Conservation (phyloP, 2,113 vertebrate species). For the Stictonetta naevosa region DNA sequence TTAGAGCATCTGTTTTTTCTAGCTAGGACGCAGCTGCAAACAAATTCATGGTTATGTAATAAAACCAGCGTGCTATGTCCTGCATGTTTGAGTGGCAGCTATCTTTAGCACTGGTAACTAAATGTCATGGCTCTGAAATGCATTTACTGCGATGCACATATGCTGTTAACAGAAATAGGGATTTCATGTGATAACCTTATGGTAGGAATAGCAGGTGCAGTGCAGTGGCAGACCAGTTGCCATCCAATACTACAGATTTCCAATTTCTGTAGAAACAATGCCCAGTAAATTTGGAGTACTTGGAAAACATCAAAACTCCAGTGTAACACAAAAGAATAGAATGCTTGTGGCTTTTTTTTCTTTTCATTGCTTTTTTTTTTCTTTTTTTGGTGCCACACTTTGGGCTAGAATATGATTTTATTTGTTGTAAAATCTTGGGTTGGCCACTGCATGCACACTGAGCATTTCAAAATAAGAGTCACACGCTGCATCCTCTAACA, state of each 20-base stretch:
- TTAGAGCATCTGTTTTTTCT: conserved; percentile 36
- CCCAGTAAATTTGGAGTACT: not conserved
- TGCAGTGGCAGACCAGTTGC: not conserved
- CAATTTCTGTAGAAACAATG: not conserved
- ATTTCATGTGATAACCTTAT: not conserved
- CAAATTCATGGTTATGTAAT: conserved; percentile 40
- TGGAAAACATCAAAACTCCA: not conserved
- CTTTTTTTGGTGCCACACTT: not conserved
- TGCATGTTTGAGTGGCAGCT: not conserved
- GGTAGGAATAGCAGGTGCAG: not conserved
- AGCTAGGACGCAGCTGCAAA: conserved; percentile 42
- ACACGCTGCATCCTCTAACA: not conserved
- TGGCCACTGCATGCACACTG: not conserved
- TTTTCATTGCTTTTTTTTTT: too few relatives aligned
- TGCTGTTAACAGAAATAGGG: not conserved
- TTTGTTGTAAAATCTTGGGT: not conserved
- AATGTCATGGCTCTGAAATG: not conserved
- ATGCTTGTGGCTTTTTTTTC: not conserved
- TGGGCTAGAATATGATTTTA: not conserved
- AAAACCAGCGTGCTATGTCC: not conserved
- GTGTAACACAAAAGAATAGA: not conserved
- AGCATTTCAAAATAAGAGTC: not conserved
- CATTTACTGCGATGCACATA: not conserved
- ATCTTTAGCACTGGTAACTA: not conserved
- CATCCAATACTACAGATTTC: not conserved